phyloP scores from a whole-genome alignment of 2,888 invertebrate genomes.

The Tineola bisselliella region DNA sequence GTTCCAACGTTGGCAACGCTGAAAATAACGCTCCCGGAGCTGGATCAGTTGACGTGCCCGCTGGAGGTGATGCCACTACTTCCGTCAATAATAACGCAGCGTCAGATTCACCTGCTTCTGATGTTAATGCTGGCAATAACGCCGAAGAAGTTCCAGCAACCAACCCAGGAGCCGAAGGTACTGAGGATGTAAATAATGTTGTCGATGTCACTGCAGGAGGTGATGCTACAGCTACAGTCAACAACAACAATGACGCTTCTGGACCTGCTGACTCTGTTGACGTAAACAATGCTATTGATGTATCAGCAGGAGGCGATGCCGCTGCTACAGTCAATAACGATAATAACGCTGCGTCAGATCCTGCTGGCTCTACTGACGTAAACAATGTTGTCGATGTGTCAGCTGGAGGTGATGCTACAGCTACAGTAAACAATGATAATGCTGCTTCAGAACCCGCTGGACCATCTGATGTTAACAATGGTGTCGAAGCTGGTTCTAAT shows the following conservation, averaged over 20 bases:
- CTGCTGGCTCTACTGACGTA: background rate
- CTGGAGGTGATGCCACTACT: background rate
- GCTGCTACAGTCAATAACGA: background rate
- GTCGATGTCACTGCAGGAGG: background rate
- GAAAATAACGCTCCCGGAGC: background rate
- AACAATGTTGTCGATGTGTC: background rate
- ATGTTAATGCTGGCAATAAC: background rate
- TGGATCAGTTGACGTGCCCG: background rate
- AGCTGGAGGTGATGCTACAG: background rate
- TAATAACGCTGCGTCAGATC: background rate
- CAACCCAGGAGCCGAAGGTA: background rate
- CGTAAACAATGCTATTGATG: background rate
- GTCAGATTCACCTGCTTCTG: background rate
- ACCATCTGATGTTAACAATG: background rate
- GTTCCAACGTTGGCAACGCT: background rate
- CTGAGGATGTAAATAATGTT: background rate
- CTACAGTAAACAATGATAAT: background rate
- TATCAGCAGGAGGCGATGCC: background rate
- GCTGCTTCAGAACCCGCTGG: background rate
- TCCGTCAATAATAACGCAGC: background rate
- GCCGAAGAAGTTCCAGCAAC: background rate
- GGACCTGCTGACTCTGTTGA: background rate
- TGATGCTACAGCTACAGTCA: background rate
- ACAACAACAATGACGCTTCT: conserved; percentile 7
- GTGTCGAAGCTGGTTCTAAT: background rate